Conservation (phyloP, 2,113 vertebrate genomes). For the Semicossyphus pulcher region DNA sequence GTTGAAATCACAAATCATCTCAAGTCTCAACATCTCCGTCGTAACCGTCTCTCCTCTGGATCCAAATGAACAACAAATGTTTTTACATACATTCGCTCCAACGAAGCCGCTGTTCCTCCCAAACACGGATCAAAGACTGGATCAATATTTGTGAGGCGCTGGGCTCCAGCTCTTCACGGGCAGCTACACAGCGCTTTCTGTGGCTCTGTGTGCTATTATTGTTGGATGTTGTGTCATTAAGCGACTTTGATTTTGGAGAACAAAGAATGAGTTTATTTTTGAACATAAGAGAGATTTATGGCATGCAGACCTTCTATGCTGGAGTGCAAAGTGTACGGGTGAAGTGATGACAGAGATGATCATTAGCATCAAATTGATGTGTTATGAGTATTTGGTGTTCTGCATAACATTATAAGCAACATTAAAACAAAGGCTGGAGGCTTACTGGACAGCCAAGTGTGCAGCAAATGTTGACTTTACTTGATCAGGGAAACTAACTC, state of each 20-base stretch:
- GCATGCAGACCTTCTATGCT: neutral
- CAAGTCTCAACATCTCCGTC: neutral
- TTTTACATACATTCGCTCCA: neutral
- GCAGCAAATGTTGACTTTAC: neutral
- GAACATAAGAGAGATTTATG: slow-evolving; percentile 14
- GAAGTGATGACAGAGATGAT: neutral
- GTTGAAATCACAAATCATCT: slow-evolving; percentile 22
- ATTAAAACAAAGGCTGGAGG: neutral
- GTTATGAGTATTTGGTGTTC: neutral
- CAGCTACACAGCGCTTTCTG: slow-evolving; percentile 40
- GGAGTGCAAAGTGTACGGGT: neutral
- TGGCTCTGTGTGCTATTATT: slow-evolving; percentile 53
- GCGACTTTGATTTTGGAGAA: slow-evolving; percentile 57
- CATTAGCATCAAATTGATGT: neutral
- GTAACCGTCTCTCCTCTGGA: neutral
- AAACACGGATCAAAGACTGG: slow-evolving; percentile 60
- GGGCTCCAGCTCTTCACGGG: slow-evolving; percentile 29
- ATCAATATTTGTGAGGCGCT: slow-evolving; percentile 69
- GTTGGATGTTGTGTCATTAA: slow-evolving; percentile 45
- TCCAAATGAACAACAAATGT: neutral
- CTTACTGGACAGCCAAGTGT: neutral
- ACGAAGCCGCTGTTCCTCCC: slow-evolving; percentile 22
- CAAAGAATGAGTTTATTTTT: slow-evolving; percentile 47
- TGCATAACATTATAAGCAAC: neutral
- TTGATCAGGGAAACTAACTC: neutral